Percentiles rank a stretch among this genome's conserved stretches.
phyloP scores from a whole-genome alignment of 2,113 vertebrate genomes.

The Mormoops blainvillei region DNA sequence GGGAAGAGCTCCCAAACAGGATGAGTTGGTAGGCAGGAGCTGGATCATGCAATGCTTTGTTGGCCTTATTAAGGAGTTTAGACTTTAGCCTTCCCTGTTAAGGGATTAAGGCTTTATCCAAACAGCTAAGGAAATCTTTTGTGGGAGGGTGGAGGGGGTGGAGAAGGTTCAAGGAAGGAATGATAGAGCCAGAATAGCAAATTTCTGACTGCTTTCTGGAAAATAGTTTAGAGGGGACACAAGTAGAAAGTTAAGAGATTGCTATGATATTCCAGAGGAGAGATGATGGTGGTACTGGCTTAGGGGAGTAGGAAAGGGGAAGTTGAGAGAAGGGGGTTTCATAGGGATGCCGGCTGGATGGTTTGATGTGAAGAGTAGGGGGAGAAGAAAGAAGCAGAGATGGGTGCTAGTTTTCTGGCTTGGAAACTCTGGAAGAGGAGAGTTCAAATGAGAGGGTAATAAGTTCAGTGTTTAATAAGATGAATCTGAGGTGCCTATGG shows the following conservation, averaged over 20 bases:
- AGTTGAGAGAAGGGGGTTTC: not conserved
- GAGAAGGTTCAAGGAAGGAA: not conserved
- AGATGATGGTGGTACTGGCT: not conserved
- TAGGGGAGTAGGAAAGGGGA: not conserved
- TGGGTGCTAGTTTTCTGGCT: not conserved
- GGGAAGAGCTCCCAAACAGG: not conserved
- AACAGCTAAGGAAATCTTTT: conserved; percentile 36
- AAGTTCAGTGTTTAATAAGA: not conserved
- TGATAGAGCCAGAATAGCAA: not conserved
- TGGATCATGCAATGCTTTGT: not conserved
- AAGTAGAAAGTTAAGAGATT: not conserved
- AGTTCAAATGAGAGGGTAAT: not conserved
- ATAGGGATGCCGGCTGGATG: not conserved
- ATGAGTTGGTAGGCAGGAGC: not conserved
- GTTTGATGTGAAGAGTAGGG: not conserved
- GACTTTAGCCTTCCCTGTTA: conserved; percentile 2
- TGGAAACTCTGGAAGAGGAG: not conserved
- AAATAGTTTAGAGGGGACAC: not conserved
- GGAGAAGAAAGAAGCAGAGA: conserved; percentile 1
- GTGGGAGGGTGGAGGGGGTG: not conserved
- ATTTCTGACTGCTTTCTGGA: not conserved
- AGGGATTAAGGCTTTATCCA: conserved; percentile 7
- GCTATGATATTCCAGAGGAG: not conserved
- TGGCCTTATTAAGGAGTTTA: conserved; percentile 3
- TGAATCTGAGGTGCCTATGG: not conserved